Conservation (phyloP, 2,113 vertebrate genomes). For the Ancistrus triradiatus region DNA sequence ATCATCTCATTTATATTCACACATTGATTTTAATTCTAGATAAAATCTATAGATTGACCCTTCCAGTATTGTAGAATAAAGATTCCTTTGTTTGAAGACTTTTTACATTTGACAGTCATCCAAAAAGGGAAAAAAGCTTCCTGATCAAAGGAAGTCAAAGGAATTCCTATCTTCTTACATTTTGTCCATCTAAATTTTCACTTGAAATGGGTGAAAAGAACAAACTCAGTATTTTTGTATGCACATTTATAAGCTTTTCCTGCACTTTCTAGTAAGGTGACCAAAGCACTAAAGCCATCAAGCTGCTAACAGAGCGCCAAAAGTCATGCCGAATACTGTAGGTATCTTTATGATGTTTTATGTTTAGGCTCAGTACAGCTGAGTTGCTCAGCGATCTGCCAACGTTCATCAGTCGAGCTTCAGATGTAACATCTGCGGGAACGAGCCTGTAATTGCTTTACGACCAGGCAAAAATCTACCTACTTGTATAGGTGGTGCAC, state of each 20-base stretch:
- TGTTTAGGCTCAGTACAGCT: background rate
- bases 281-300: background rate
- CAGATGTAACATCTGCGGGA: slow-evolving; percentile 78
- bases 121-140: no score
- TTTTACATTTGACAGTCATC: no score
- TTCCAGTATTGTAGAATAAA: no score
- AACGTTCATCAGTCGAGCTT: slow-evolving; percentile 51
- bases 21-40: no score
- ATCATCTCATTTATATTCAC: no score
- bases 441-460: slow-evolving; percentile 85
- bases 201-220: no score
- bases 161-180: background rate
- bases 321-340: no score
- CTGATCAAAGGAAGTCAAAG: no score
- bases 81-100: no score
- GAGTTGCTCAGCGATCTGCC: slow-evolving; percentile 9
- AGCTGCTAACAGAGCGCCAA: background rate
- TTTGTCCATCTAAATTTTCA: background rate
- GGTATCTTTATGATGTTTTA: background rate
- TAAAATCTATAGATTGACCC: no score
- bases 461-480: slow-evolving; percentile 78
- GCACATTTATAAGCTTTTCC: background rate
- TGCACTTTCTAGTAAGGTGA: background rate
- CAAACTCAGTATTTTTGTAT: no score
- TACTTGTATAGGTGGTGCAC: slow-evolving; percentile 80